Base-by-base conservation (phyloP, 2,888 invertebrate species). In the Cantharis rustica region DNA sequence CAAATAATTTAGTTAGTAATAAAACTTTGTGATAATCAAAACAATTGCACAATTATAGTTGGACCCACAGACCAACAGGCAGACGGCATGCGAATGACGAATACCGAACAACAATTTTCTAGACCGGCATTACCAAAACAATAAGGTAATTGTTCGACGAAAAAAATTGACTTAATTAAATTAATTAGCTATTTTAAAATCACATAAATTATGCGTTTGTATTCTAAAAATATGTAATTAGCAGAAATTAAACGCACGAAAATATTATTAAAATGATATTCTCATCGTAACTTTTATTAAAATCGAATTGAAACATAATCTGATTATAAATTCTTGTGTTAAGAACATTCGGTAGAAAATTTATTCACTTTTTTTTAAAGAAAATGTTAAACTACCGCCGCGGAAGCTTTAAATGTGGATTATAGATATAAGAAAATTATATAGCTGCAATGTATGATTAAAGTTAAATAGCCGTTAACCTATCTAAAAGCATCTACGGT, bases 381-480 rank as follows among this genome's bases (percentile, higher is more conserved):
- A 66, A 66, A 66, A 66, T n/a, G 64, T 17, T 20, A 20, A 66
- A 17, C 64, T 20, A 66, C 64, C 17, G 64, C 64, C 17, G 64
- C 64, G 64, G 64, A 66, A 66, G 64, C 64, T 66, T 66, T 20
- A 66, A 66, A 66, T 66, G 17, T 66, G 64, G 17, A 66, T 66
- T 66, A 66, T 66, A 66, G 64, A 66, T 66, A 66, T 66, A 66
- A 66, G 64, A 20, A 66, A 66, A 66, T 66, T 66, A 66, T 66
- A 66, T 16, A 23, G 64, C 64, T 13, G 64, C 17, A 66, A 66
- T 66, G 64, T 66, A 66, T 66, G 64, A 66, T 66, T 66, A 66
- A 47, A 66, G 64, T 66, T 66, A 66, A 66, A 66, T 66, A 66
- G 64, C 23, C 64, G 64, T 66, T 66, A 66, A 66, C 20, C 64